These are phyloP conservation scores for Pyrrhia umbra DNA, from an alignment of 2,888 invertebrate genomes.

Conservation along the genomic window DNA sequence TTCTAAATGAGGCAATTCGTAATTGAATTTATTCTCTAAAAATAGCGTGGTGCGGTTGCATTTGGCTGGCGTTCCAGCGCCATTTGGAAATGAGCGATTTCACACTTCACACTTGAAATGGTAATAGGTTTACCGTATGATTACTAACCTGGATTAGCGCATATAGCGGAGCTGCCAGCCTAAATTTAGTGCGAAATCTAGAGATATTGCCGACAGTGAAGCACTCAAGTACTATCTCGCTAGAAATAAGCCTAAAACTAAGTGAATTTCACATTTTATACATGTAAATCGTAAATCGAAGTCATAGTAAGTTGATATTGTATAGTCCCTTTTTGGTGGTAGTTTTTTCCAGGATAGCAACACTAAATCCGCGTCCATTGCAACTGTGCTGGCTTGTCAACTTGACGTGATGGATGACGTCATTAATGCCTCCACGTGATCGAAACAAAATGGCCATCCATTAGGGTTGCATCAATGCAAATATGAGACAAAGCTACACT, in stretches of 20 bases:
- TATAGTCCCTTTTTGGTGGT: constrained; percentile 30
- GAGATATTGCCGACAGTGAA: constrained; percentile 34
- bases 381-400: constrained; percentile 80
- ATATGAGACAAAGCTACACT: constrained; percentile 48
- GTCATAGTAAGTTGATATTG: constrained; percentile 22
- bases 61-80: constrained; percentile 58
- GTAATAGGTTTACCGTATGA: constrained; percentile 78
- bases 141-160: constrained; percentile 77
- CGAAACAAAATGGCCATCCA: constrained; percentile 76
- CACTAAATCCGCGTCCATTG: constrained; percentile 72
- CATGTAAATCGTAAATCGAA: constrained; percentile 27
- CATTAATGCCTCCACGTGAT: constrained; percentile 79
- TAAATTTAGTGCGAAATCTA: constrained; percentile 66
- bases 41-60: constrained; percentile 57
- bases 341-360: constrained; percentile 47
- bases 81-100: constrained; percentile 72
- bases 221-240: constrained; percentile 33
- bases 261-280: constrained; percentile 27
- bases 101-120: constrained; percentile 78
- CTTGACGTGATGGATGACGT: constrained; percentile 84
- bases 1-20: constrained; percentile 63
- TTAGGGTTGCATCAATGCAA: constrained; percentile 70
- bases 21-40: constrained; percentile 65
- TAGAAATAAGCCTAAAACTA: constrained; percentile 35
- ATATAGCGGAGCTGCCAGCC: constrained; percentile 59